Base-by-base conservation (phyloP, 2,797 vertebrate genomes). In the Bradypodion pumilum region DNA sequence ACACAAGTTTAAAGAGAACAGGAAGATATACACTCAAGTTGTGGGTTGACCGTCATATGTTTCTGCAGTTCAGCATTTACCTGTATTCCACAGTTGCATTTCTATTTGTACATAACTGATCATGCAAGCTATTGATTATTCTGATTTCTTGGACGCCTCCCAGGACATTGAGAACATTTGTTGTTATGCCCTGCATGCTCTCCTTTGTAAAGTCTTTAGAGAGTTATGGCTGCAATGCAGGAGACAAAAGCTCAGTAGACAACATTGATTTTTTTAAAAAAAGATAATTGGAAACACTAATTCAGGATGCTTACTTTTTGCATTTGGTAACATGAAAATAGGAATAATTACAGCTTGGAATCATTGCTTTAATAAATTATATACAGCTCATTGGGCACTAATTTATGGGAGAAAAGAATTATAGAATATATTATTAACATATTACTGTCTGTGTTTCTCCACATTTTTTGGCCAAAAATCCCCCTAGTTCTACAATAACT, bases 41-140 rank as follows among this genome's bases (percentile, higher is more conserved):
- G 13, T 82, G 15, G 29, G 46, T 70, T 37, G 60, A 56, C 68
- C 78, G 42, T 21, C 15, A 23, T 23, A n/a, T 37, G 29, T 52
- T 78, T 78, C 59, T 32, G 37, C n/a, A 49, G 69, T 78, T 78
- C 29, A 49, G 40, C 44, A 72, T 19, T 62, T 72, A 72, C 27
- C n/a, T n/a, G 52, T 0, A 32, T 56, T 49, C 27, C 40, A 40
- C 21, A 44, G 46, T 49, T 27, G 68, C 23, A n/a, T 78, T 73
- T 59, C 49, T 72, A 19, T n/a, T n/a, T 49, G 25, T 56, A 82
- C 76, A 73, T 81, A 81, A 40, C 63, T 69, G 19, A 76, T 68
- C 40, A 37, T 59, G 25, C 35, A 73, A 63, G 63, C 49, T 60
- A 68, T 66, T 82, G 72, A 52, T 19, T 80, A 80, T 68, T 80